Conservation (phyloP, 2,797 vertebrate genomes). For the Capromys pilorides region DNA sequence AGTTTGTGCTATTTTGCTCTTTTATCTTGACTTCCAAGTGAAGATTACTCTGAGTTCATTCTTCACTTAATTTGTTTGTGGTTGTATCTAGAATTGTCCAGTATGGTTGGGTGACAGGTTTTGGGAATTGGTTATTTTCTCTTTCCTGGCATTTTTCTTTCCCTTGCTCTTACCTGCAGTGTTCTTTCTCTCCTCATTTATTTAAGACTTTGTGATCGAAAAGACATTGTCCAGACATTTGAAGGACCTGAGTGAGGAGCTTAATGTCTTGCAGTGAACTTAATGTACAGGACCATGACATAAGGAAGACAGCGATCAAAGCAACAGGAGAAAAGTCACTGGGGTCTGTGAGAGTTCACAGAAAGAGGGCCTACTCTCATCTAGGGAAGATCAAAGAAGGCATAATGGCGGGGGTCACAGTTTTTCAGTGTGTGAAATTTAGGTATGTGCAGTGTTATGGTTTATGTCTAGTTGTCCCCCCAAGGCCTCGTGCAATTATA, state of each 20-base stretch:
- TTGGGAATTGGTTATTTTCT: neutral
- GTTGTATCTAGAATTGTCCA: neutral
- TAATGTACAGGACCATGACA: neutral
- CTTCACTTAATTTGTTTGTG: neutral
- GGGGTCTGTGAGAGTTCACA: neutral
- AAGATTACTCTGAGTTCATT: neutral
- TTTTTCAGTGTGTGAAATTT: neutral
- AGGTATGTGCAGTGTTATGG: neutral
- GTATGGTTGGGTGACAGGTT: neutral
- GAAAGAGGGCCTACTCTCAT: neutral
- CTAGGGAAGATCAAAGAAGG: neutral
- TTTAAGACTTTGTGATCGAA: neutral
- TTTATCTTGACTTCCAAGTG: neutral
- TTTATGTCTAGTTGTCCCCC: too few relatives aligned
- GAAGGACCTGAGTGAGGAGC: neutral
- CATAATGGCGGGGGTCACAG: neutral
- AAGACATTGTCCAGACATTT: neutral
- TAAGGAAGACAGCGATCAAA: neutral
- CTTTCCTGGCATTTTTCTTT: neutral
- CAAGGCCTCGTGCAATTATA: too few relatives aligned
- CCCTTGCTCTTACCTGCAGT: accelerated
- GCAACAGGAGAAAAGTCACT: neutral
- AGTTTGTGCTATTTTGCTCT: neutral
- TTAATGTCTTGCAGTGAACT: neutral
- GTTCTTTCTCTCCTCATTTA: neutral